Evolutionary conservation across 2,888 invertebrate genomes (phyloP).

Genomic region (Ectemnius lituratus): DNA sequence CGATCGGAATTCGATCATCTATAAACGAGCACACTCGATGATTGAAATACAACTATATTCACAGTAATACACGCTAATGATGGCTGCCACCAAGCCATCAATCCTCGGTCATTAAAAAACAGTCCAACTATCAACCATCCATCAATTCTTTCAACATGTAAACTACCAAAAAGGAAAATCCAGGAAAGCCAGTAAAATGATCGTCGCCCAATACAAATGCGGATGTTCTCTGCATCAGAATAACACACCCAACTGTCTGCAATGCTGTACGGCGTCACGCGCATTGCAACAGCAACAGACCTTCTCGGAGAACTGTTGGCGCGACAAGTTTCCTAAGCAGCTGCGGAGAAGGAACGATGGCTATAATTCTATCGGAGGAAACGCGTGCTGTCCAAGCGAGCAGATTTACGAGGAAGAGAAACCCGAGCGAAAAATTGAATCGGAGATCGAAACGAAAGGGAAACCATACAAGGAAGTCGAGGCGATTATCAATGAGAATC

Average conservation of each 20-base stretch:
- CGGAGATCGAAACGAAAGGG: constrained; percentile 65
- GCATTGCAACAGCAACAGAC: not conserved
- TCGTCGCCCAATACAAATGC: constrained; percentile 58
- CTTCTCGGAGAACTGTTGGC: not conserved
- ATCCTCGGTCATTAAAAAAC: too few species aligned
- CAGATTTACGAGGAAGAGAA: not conserved
- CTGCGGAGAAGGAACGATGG: not conserved
- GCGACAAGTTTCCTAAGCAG: not conserved
- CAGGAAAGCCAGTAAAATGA: constrained; percentile 55
- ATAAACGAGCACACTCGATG: too few species aligned
- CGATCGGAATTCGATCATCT: too few species aligned
- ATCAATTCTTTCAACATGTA: too few species aligned
- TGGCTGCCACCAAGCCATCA: not conserved
- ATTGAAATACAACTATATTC: too few species aligned
- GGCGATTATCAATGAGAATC: constrained; percentile 65
- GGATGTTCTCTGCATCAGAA: constrained; percentile 54
- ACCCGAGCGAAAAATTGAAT: constrained; percentile 42
- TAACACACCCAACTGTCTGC: constrained; percentile 18
- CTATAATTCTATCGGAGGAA: too few species aligned
- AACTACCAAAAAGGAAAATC: too few species aligned
- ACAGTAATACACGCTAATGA: too few species aligned
- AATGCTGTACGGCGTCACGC: constrained; percentile 14
- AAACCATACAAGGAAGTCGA: constrained; percentile 72
- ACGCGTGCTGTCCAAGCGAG: not conserved
- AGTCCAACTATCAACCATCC: too few species aligned